Evolutionary conservation across 2,113 vertebrate species (phyloP).

Genomic region (Scophthalmus maximus): DNA sequence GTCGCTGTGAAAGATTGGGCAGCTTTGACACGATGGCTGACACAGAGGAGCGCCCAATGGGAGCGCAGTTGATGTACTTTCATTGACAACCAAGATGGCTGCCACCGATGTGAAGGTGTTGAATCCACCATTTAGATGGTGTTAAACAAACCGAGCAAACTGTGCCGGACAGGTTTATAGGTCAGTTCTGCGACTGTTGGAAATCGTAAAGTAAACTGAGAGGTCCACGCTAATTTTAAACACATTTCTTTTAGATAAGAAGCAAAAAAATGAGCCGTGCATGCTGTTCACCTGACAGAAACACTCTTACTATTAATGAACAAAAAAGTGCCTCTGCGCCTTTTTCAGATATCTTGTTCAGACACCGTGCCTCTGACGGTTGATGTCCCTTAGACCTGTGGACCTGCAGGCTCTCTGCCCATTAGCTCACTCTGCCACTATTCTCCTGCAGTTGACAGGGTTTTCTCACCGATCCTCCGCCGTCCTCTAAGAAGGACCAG

Average conservation of each 20-base stretch:
- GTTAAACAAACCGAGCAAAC: too few relatives aligned
- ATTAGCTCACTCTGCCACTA: constrained; percentile 9
- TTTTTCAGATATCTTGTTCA: neutral
- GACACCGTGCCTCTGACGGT: neutral
- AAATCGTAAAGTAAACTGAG: too few relatives aligned
- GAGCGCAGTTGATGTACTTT: too few relatives aligned
- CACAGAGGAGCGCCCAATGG: too few relatives aligned
- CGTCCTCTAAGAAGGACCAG: constrained; percentile 44
- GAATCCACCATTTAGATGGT: neutral
- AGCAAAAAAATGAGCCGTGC: neutral
- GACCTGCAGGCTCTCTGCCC: neutral
- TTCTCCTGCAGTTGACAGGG: constrained; percentile 46
- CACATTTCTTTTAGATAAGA: neutral
- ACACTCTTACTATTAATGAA: neutral
- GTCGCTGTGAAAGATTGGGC: too few relatives aligned
- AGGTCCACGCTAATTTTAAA: too few relatives aligned
- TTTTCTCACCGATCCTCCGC: constrained; percentile 32
- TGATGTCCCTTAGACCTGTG: neutral
- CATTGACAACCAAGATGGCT: too few relatives aligned
- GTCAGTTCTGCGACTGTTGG: too few relatives aligned
- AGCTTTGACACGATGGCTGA: too few relatives aligned
- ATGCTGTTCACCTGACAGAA: too few relatives aligned
- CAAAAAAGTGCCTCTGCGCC: neutral
- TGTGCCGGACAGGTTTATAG: too few relatives aligned
- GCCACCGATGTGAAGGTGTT: too few relatives aligned